Evolutionary conservation across 2,113 vertebrate genomes (phyloP), one percentile per base, ranked within the genome.

Genomic region (Speoplatyrhinus poulsoni): DNA sequence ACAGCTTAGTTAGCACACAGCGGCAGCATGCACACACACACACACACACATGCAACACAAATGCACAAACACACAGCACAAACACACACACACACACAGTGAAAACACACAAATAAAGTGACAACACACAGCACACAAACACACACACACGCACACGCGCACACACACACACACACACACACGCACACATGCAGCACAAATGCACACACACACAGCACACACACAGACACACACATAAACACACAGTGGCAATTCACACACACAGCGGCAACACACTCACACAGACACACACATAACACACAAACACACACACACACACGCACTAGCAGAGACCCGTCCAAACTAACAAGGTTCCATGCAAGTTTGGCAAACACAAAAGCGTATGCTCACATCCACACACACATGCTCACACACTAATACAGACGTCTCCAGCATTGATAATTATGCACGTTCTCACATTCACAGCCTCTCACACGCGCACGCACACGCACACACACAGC

Each of bases 81-180:
- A 59, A 82, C 55, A 76, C 46, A 64, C 49, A 46, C 76, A 65
- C 63, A 70, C 66, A 70, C 52, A 13, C 55, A 76, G 62, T 63
- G 16, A 52, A 69, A 60, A 70, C 12, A 60, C 65, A 65, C 61
- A 60, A 53, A 75, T n/a, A n/a, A n/a, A n/a, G n/a, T n/a, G 60
- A 59, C 32, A 12, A 70, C 80, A 70, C 70, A 41, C 65, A 65
- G 62, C 60, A 70, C 74, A 57, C 72, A 73, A 16, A 56, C 78
- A 50, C 73, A 58, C 59, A 64, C 48, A 68, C 87, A 88, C 82
- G n/a, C 80, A 52, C 46, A 55, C 54, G 17, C 32, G 4, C 56
- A 55, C 19, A 36, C 48, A 55, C 61, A 60, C 61, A 67, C 62
- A 65, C 62, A 82, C 61, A 78, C 41, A 67, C 53, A 67, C 54